Evolutionary conservation across 2,797 vertebrate species (phyloP), one percentile per base, ranked within the genome.

Genomic region (Coccyzus lansbergi): DNA sequence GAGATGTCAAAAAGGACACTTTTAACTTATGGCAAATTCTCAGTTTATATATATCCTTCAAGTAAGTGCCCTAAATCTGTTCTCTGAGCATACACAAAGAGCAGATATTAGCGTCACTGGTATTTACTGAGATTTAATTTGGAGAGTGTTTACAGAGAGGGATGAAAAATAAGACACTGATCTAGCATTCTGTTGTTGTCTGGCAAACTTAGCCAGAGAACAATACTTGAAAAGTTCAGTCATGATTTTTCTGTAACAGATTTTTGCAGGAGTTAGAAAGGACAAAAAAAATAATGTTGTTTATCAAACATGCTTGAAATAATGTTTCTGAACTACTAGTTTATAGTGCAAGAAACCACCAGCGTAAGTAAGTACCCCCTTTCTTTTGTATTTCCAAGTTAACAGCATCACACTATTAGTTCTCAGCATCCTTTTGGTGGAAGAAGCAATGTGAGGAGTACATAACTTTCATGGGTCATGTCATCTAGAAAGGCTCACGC

Each of bases 401-500:
- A 92, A 70, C 18, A 72, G n/a, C 52, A 77, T 44, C 69, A 80
- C 22, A 71, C 46, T 69, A 74, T 51, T 31, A 93, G 75, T 70
- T 95, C 76, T 94, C 87, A 92, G 71, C 85, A 80, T 92, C 83
- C 65, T 70, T 69, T 55, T 46, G 36, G 52, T 94, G 52, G 68
- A 81, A 92, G 68, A 65, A 90, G 59, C 40, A 51, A 49, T 3
- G 56, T 38, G 69, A 72, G 68, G 17, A 92, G 48, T 81, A 92
- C 53, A 64, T 4, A 40, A 91, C 92, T 95, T 86, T 93, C 70
- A 80, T 49, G 90, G 74, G 49, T 83, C 42, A 53, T 70, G 72
- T 74, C 69, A 86, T 24, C 63, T 58, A 48, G 69, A 85, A 63
- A 94, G 49, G 48, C 60, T 88, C 83, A 59, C 1, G 10, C 29